Conservation (phyloP, 2,113 vertebrate genomes). For the Lophius piscatorius region DNA sequence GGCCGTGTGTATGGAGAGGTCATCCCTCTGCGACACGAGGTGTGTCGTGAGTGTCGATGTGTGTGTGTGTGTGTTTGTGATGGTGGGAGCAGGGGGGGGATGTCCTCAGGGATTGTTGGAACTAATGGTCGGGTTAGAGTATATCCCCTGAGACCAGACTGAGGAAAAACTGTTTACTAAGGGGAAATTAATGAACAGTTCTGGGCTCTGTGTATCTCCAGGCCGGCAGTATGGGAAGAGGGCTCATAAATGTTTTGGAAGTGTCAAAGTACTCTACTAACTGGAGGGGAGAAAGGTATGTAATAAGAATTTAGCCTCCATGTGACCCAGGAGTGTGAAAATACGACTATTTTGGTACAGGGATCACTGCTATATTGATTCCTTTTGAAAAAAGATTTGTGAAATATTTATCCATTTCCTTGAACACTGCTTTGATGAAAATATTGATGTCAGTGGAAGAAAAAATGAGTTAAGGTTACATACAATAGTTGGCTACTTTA, state of each 20-base stretch:
- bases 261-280: conserved; percentile 46
- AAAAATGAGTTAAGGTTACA: no score
- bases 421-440: no score
- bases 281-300: conserved; percentile 22
- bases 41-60: conserved; percentile 27
- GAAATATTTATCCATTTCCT: no score
- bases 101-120: conserved; percentile 46
- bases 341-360: neutral
- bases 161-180: conserved; percentile 63
- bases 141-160: conserved; percentile 54
- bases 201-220: conserved; percentile 34
- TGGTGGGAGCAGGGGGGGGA: conserved; percentile 4
- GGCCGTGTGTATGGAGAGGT: conserved; percentile 65
- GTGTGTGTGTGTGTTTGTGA: conserved; percentile 28
- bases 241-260: conserved; percentile 43
- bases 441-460: no score
- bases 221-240: conserved; percentile 22
- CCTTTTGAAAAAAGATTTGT: neutral
- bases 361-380: neutral
- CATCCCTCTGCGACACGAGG: conserved; percentile 62
- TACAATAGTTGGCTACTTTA: no score
- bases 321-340: conserved; percentile 17
- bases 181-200: conserved; percentile 70
- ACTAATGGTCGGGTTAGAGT: conserved; percentile 59
- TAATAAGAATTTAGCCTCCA: conserved; percentile 28